Evolutionary conservation across 2,797 vertebrate species (phyloP).

Genomic region (Neostethus bicornis): DNA sequence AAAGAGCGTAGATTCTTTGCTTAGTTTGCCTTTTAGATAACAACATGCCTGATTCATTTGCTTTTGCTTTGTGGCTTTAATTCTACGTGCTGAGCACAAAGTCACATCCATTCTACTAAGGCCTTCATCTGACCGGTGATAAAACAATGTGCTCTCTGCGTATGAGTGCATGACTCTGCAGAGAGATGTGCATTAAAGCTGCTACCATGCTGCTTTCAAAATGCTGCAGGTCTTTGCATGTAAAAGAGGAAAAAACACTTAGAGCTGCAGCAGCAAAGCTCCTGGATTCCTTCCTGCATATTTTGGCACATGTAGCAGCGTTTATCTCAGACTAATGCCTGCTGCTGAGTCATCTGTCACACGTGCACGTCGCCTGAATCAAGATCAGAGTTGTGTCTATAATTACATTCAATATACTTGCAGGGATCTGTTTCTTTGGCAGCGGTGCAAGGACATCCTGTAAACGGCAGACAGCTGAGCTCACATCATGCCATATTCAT

Average conservation of each 20-base stretch:
- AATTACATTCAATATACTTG: conserved; percentile 31
- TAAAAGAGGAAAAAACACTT: conserved; percentile 43
- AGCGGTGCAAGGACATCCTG: conserved; percentile 14
- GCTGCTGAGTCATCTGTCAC: conserved; percentile 44
- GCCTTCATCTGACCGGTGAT: conserved; percentile 8
- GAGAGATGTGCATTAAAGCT: no score
- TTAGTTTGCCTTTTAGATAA: conserved; percentile 56
- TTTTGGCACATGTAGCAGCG: conserved; percentile 52
- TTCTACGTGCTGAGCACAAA: conserved; percentile 1
- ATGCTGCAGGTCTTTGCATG: conserved; percentile 14
- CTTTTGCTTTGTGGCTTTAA: conserved; percentile 31
- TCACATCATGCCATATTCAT: conserved; percentile 3
- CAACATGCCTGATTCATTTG: conserved; percentile 23
- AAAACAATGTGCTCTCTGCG: conserved; percentile 3
- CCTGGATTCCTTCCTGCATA: conserved; percentile 49
- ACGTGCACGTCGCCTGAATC: conserved; percentile 28
- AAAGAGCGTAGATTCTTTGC: no score
- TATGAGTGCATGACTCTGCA: conserved; percentile 1
- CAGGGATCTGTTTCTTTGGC: conserved; percentile 14
- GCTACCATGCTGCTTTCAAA: neutral
- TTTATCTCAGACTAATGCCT: conserved; percentile 48
- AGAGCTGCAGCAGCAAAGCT: conserved; percentile 5
- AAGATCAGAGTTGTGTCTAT: conserved; percentile 42
- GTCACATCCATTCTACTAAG: neutral
- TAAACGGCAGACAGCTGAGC: conserved; percentile 2